Conservation (phyloP, 2,113 vertebrate genomes). For the Xenopus laevis region DNA sequence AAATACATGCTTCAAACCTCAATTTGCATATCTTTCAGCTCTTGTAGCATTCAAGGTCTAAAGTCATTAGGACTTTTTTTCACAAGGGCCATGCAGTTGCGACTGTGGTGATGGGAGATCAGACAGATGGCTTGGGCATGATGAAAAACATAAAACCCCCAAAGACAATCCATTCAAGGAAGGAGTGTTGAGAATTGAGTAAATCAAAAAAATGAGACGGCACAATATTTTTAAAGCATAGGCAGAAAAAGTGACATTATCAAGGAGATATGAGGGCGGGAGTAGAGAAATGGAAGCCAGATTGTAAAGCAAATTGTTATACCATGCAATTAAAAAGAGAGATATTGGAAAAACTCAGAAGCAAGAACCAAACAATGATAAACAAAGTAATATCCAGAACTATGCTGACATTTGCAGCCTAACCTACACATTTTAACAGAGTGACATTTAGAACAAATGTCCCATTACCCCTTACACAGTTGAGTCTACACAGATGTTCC, state of each 20-base stretch:
- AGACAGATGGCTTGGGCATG: slow-evolving; percentile 39
- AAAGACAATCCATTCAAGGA: slow-evolving; percentile 14
- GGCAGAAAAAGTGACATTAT: slow-evolving; percentile 30
- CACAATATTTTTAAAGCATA: slow-evolving; percentile 29
- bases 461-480: too few relatives aligned
- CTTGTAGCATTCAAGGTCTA: too few relatives aligned
- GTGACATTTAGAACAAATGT: too few relatives aligned
- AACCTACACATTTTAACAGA: too few relatives aligned
- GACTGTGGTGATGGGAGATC: slow-evolving; percentile 29
- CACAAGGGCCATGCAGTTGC: slow-evolving; percentile 25
- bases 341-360: too few relatives aligned
- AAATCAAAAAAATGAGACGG: slow-evolving; percentile 42
- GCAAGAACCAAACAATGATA: too few relatives aligned
- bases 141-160: slow-evolving; percentile 9
- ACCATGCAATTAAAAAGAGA: too few relatives aligned
- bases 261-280: background rate
- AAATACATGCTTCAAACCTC: background rate
- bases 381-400: too few relatives aligned
- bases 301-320: too few relatives aligned
- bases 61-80: slow-evolving; percentile 8
- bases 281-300: too few relatives aligned
- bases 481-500: too few relatives aligned
- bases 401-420: too few relatives aligned
- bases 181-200: slow-evolving; percentile 27
- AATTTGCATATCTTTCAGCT: slow-evolving; percentile 20